Evolutionary conservation across 1,140 invertebrate species (phyloP).

Genomic region (Papilio polyxenes): DNA sequence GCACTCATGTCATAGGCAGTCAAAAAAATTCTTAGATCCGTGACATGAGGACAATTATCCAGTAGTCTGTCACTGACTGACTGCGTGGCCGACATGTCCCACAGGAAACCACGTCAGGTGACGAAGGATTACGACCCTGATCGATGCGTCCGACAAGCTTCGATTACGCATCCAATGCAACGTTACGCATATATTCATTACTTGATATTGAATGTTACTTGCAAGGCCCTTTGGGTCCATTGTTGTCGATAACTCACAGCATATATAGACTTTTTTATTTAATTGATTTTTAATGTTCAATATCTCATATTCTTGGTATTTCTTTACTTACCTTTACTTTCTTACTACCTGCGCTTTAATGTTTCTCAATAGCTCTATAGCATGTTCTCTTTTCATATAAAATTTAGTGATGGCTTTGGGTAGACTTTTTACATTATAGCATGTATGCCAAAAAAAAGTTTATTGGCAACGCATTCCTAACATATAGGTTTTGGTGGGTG

Average conservation of each 20-base stretch:
- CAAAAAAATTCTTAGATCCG: background rate
- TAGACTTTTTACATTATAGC: too few species aligned
- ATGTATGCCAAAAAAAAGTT: too few species aligned
- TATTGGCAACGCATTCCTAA: too few species aligned
- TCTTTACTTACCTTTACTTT: too few species aligned
- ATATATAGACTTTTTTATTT: background rate
- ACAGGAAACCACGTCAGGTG: conserved; percentile 67
- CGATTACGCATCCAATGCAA: conserved; percentile 5
- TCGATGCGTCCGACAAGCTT: conserved; percentile 43
- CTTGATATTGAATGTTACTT: conserved; percentile 5
- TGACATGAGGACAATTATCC: background rate
- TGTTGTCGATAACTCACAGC: background rate
- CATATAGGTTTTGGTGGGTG: background rate
- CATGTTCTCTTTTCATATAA: background rate
- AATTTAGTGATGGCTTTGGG: too few species aligned
- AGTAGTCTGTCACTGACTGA: background rate
- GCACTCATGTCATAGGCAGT: background rate
- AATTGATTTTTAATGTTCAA: background rate
- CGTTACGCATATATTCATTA: conserved; percentile 13
- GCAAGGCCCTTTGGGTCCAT: background rate
- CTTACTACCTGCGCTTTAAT: too few species aligned
- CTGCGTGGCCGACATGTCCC: conserved; percentile 51
- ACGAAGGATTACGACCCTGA: conserved; percentile 39
- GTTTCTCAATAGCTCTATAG: background rate
- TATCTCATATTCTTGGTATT: background rate